Conservation (phyloP, 64 coral and sea anemone genomes). For the Pachyseris speciosa region DNA sequence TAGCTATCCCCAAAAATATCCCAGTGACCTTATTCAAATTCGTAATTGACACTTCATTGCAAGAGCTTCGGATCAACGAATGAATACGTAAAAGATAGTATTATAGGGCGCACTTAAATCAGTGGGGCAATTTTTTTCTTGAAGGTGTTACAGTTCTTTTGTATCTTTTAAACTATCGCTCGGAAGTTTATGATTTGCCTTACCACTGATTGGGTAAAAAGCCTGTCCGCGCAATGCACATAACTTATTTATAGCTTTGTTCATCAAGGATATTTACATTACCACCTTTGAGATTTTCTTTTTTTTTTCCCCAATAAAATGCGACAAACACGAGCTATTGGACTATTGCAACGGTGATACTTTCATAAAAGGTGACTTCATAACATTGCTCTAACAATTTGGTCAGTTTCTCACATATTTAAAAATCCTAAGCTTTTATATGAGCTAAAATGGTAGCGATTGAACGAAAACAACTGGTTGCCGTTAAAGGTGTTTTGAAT, state of each 20-base stretch:
- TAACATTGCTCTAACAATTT: no score
- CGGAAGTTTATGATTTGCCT: neutral
- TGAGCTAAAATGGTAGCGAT: neutral
- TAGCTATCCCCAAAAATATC: neutral
- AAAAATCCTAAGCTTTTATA: no score
- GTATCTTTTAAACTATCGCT: neutral
- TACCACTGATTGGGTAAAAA: neutral
- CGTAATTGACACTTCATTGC: neutral
- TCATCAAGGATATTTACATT: neutral
- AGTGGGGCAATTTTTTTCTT: neutral
- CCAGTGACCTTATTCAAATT: neutral
- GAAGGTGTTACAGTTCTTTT: neutral
- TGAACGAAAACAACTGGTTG: neutral
- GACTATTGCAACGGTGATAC: no score
- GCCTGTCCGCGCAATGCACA: neutral
- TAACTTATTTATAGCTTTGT: constrained; percentile 22
- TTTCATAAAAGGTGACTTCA: no score
- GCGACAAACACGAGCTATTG: no score
- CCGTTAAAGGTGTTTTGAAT: no score
- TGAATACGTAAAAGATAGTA: neutral
- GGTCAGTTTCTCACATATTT: no score
- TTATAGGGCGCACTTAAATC: no score
- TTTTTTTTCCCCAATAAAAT: neutral
- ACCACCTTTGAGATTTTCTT: neutral
- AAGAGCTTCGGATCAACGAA: neutral